phyloP scores from a whole-genome alignment of 2,888 invertebrate genomes.

The Aplocera efformata region DNA sequence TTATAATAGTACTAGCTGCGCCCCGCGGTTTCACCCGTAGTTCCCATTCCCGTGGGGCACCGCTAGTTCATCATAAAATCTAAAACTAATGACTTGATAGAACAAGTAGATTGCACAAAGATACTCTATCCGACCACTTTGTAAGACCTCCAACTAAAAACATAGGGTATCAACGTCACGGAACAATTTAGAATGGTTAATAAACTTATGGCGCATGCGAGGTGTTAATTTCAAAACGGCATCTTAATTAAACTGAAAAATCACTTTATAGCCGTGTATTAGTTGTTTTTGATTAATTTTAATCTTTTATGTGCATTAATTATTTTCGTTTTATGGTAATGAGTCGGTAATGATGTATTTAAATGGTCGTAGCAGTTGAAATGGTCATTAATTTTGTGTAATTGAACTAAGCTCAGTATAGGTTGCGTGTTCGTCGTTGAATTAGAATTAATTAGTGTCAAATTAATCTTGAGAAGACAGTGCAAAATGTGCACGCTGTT shows the following conservation, averaged over 20 bases:
- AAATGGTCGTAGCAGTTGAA: constrained; percentile 31
- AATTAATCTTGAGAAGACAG: too few relatives aligned
- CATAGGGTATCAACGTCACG: too few relatives aligned
- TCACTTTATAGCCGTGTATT: constrained; percentile 33
- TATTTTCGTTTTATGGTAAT: constrained; percentile 38
- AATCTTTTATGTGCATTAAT: constrained; percentile 33
- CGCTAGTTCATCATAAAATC: too few relatives aligned
- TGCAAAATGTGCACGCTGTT: too few relatives aligned
- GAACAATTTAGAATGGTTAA: constrained; percentile 14
- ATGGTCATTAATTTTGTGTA: constrained; percentile 34
- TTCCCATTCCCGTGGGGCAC: too few relatives aligned
- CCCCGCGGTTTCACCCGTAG: too few relatives aligned
- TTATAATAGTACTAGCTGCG: too few relatives aligned
- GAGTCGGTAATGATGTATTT: constrained; percentile 35
- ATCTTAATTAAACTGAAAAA: constrained; percentile 43
- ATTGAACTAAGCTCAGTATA: constrained; percentile 1
- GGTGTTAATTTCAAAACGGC: constrained; percentile 41
- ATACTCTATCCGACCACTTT: too few relatives aligned
- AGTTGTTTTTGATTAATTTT: constrained; percentile 34
- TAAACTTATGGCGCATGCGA: constrained; percentile 26
- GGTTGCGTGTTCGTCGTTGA: not conserved
- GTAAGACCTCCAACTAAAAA: too few relatives aligned
- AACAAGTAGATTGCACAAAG: too few relatives aligned
- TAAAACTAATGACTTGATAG: too few relatives aligned
- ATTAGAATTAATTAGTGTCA: not conserved